Evolutionary conservation across 2,113 vertebrate species (phyloP), one percentile per base, ranked within the genome.

Genomic region (Spheniscus mendiculus): DNA sequence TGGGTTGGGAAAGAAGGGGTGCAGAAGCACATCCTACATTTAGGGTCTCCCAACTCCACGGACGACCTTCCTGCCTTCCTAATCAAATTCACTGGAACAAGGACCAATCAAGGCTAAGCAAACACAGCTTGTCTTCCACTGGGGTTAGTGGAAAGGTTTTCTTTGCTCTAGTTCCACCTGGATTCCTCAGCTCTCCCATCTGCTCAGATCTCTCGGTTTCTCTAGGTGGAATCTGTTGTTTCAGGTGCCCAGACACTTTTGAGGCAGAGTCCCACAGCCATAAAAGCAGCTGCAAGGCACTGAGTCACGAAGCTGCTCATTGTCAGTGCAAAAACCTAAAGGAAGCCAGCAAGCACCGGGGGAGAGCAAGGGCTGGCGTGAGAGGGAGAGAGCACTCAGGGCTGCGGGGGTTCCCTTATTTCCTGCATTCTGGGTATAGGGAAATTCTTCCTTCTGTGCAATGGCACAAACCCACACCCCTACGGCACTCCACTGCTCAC

Each of bases 391-490:
- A 27, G 77, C 20, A 5, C 59, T 26, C 26, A 2, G 13, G 67
- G 53, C 44, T 23, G n/a, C 36, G 16, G 16, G 18, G 22, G 14
- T 49, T 80, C 83, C 71, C 72, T 47, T 21, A 32, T 72, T 44
- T 38, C 62, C 61, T 27, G 11, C 30, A 2, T 45, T 47, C 55
- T 2, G 36, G 3, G 38, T 67, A 0, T 4, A 11, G 0, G 5
- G 80, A 85, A 95, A 77, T 56, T 61, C 52, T 44, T 63, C 83
- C 65, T 45, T 29, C 62, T 8, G 70, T 27, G 78, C 70, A 29
- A 18, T 1, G 16, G 34, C 76, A 59, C 44, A 29, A 4, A 23
- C 76, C 20, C 55, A 20, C 53, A 17, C 1, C n/a, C 44, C 55
- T 10, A 3, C 4, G 5, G 20, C 47, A n/a, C 61, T 36, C 25